A percentile compares a stretch with the other conserved stretches of the same genome.
phyloP scores from a whole-genome alignment of 2,113 vertebrate species.

The Gorsachius goisagi region DNA sequence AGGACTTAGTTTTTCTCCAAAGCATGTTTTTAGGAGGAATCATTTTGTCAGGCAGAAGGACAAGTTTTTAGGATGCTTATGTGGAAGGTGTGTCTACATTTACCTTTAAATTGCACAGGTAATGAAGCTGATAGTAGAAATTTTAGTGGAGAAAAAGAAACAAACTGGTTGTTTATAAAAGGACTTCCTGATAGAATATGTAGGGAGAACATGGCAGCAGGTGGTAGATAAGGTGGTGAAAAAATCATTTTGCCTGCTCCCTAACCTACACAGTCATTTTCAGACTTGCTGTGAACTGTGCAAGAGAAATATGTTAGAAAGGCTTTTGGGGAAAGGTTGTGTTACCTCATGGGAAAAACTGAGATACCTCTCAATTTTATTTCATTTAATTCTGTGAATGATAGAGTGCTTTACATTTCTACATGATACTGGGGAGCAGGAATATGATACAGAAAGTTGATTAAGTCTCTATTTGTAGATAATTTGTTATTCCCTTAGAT shows the following conservation, averaged over 20 bases:
- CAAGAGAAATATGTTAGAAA: background rate
- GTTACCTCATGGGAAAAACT: background rate
- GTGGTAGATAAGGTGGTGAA: background rate
- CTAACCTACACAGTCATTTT: background rate
- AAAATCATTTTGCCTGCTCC: background rate
- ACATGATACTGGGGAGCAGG: background rate
- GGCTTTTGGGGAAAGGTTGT: background rate
- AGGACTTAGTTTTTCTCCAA: background rate
- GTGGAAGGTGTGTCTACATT: background rate
- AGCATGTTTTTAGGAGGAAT: background rate
- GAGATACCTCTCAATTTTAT: background rate
- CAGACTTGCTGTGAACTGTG: background rate
- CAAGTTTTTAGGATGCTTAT: background rate
- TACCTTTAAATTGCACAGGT: background rate
- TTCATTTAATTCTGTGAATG: background rate
- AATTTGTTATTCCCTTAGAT: background rate
- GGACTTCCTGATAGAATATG: background rate
- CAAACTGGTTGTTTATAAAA: background rate
- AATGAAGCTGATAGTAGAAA: background rate
- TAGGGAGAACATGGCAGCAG: background rate
- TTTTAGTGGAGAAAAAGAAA: background rate
- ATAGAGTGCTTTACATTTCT: background rate
- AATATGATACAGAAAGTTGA: background rate
- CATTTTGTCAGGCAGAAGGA: background rate
- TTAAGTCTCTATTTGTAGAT: background rate